Conservation (phyloP, 2,888 invertebrate species). For the Allacma fusca region DNA sequence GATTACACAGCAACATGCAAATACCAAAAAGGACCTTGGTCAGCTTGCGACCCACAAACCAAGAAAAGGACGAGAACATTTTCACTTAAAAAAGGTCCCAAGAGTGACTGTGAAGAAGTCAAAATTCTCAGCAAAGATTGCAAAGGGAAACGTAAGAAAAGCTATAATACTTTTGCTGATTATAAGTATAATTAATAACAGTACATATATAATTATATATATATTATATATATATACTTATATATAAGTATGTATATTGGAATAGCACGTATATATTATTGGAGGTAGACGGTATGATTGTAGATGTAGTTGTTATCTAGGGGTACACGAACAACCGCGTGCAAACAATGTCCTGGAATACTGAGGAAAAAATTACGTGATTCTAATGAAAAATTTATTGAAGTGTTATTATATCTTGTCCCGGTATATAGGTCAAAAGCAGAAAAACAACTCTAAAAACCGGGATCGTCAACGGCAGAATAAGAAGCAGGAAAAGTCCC, state of each 20-base stretch:
- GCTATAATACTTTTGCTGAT: neutral
- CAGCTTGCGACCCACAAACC: conserved; percentile 84
- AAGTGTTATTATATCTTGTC: neutral
- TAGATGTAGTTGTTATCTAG: neutral
- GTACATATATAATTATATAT: neutral
- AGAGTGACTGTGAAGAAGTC: conserved; percentile 63
- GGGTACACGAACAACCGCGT: neutral
- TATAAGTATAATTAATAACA: neutral
- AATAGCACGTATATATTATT: neutral
- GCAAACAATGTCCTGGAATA: neutral
- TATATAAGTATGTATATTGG: neutral
- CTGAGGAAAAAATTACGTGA: neutral
- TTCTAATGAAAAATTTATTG: neutral
- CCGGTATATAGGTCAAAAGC: conserved; percentile 41
- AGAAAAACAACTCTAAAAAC: conserved; percentile 54
- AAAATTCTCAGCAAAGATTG: conserved; percentile 58
- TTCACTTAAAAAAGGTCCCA: conserved; percentile 85
- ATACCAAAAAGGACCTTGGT: conserved; percentile 87
- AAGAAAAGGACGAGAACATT: conserved; percentile 83
- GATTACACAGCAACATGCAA: conserved; percentile 70
- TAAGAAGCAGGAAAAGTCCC: conserved; percentile 50
- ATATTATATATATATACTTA: neutral
- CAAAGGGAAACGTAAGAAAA: conserved; percentile 49
- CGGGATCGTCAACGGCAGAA: conserved; percentile 55
- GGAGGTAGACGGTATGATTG: neutral